Evolutionary conservation across 30 jellyfish, hydroid and myxozoan genomes (phyloP).

Genomic region (Rhopilema esculentum): DNA sequence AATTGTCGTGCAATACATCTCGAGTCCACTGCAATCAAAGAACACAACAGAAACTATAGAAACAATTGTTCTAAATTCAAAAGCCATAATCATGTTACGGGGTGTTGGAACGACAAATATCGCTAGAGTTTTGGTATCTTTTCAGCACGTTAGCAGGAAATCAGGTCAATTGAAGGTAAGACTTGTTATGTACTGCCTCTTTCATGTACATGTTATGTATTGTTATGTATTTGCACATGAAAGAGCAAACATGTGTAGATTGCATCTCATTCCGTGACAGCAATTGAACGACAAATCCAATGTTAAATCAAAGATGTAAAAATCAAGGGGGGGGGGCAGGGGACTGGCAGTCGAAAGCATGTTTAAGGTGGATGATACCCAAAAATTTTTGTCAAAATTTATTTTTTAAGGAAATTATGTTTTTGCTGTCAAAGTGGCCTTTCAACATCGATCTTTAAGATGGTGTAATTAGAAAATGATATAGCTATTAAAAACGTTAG

Average conservation of each 20-base stretch:
- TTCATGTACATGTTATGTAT: too few species aligned
- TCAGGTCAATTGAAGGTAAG: neutral
- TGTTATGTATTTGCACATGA: too few species aligned
- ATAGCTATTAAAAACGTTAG: neutral
- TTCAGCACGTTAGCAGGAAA: neutral
- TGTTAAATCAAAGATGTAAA: too few species aligned
- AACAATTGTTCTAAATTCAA: neutral
- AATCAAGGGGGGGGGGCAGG: too few species aligned
- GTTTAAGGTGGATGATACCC: neutral
- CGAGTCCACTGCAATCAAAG: neutral
- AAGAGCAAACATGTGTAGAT: too few species aligned
- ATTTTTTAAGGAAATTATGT: neutral
- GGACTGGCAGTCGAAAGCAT: too few species aligned
- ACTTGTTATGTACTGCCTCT: too few species aligned
- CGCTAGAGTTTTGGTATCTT: neutral
- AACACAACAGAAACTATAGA: neutral
- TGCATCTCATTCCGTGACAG: too few species aligned
- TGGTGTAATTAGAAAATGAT: neutral
- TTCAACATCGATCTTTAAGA: neutral
- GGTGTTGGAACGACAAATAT: neutral
- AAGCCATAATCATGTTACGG: constrained; percentile 7
- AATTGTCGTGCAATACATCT: neutral
- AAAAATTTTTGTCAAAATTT: neutral
- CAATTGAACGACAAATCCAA: too few species aligned
- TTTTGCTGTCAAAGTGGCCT: neutral